Conservation (phyloP, 2,113 vertebrate species). For the Antechinus flavipes region DNA sequence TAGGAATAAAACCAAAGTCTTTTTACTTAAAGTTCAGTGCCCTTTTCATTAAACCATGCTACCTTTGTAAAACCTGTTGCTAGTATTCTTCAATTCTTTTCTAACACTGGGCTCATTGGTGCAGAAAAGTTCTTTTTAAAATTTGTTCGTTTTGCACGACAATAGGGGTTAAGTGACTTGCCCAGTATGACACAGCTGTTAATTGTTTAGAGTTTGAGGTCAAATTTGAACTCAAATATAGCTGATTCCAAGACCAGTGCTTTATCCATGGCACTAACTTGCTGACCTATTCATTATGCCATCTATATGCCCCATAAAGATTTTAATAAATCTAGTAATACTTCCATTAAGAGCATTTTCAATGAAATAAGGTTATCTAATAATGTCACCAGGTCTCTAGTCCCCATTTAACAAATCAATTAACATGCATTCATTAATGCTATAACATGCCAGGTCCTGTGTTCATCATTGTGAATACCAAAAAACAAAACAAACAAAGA, state of each 20-base stretch:
- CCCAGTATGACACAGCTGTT: too few species aligned
- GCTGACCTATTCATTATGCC: too few species aligned
- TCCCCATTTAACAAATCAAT: not conserved
- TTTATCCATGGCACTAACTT: too few species aligned
- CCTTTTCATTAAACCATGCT: not conserved
- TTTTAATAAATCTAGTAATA: not conserved
- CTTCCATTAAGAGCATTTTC: not conserved
- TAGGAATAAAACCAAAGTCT: not conserved
- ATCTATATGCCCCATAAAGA: not conserved
- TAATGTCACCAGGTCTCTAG: not conserved
- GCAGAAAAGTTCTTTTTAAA: not conserved
- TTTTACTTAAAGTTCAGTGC: not conserved
- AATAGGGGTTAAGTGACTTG: too few species aligned
- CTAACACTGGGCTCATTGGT: not conserved
- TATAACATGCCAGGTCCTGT: not conserved
- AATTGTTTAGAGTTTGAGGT: too few species aligned
- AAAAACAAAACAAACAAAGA: not conserved
- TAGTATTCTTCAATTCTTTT: not conserved
- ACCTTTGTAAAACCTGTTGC: not conserved
- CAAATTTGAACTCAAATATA: too few species aligned
- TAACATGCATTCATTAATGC: not conserved
- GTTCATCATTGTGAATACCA: not conserved
- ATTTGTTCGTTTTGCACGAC: too few species aligned
- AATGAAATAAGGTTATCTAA: not conserved
- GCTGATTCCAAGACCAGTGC: too few species aligned